Percentiles rank a stretch among this genome's conserved stretches.
phyloP scores from a whole-genome alignment of 2,797 vertebrate genomes.

The Enteromius viviparus region DNA sequence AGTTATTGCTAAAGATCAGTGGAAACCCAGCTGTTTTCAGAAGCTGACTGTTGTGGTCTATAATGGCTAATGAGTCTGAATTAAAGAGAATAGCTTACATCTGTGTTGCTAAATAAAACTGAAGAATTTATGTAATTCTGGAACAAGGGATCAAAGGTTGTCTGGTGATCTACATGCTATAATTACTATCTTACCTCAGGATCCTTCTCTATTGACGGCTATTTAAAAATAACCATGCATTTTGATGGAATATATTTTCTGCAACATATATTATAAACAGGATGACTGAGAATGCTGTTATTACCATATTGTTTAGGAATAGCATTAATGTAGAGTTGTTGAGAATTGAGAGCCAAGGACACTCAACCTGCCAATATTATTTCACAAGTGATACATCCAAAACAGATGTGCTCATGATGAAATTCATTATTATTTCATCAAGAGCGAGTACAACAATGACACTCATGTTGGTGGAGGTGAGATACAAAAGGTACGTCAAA shows the following conservation, averaged over 20 bases:
- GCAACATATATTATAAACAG: background rate
- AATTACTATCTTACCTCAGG: background rate
- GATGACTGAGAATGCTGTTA: background rate
- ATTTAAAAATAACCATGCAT: background rate
- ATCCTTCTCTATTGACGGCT: background rate
- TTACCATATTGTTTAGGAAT: background rate
- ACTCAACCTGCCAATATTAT: slow-evolving; percentile 17
- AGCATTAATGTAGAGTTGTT: slow-evolving; percentile 23
- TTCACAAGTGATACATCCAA: background rate
- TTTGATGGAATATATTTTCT: background rate
- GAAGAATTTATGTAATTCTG: background rate
- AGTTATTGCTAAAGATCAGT: background rate
- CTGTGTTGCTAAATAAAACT: background rate
- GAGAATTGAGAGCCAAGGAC: slow-evolving; percentile 5
- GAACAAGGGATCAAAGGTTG: background rate
- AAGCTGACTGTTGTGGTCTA: too few species aligned
- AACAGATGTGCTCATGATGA: slow-evolving; percentile 30
- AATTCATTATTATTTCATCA: slow-evolving; percentile 34
- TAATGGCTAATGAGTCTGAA: background rate
- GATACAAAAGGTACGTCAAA: slow-evolving; percentile 14
- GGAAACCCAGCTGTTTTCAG: background rate
- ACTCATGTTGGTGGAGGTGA: slow-evolving; percentile 23
- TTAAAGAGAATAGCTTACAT: background rate
- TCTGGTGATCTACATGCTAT: background rate
- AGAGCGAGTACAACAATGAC: slow-evolving; percentile 13